A percentile compares a stretch with the other conserved stretches of the same genome.
phyloP scores from a whole-genome alignment of 2,113 vertebrate genomes.

The Vulpes ferrilata region DNA sequence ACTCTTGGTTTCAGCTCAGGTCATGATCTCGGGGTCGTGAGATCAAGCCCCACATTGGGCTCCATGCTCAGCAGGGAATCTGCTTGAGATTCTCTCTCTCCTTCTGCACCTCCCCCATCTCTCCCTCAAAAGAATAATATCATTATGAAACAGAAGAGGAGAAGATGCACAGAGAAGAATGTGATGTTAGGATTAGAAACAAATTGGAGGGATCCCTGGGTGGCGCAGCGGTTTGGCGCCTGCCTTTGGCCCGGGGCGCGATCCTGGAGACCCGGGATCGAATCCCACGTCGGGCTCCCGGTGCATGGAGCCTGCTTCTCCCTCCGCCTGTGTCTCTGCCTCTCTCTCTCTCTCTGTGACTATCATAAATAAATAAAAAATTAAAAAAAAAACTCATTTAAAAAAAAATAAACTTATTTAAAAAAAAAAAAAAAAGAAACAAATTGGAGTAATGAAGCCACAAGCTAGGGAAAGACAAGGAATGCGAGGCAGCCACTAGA shows the following conservation, averaged over 20 bases:
- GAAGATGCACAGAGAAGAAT: background rate
- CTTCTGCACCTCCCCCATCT: background rate
- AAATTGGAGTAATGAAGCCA: background rate
- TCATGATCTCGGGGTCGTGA: background rate
- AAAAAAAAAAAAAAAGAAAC: too few species aligned
- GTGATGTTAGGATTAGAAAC: background rate
- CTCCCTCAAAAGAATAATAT: background rate
- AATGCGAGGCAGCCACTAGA: background rate
- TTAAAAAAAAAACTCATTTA: too few species aligned
- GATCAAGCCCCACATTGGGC: background rate
- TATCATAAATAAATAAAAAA: too few species aligned
- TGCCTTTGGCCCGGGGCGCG: too few species aligned
- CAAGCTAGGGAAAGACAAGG: background rate
- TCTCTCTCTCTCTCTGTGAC: too few species aligned
- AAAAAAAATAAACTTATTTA: too few species aligned
- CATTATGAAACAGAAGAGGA: slow-evolving; percentile 20
- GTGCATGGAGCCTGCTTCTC: too few species aligned
- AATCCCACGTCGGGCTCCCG: too few species aligned
- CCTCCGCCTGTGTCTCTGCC: too few species aligned
- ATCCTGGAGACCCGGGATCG: too few species aligned
- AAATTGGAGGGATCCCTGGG: too few species aligned
- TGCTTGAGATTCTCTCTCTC: background rate
- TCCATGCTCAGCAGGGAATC: background rate
- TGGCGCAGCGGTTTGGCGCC: too few species aligned
- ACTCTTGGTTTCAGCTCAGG: background rate